Base-by-base conservation (phyloP, 2,113 vertebrate species). In the Gnathochromis pfefferi region DNA sequence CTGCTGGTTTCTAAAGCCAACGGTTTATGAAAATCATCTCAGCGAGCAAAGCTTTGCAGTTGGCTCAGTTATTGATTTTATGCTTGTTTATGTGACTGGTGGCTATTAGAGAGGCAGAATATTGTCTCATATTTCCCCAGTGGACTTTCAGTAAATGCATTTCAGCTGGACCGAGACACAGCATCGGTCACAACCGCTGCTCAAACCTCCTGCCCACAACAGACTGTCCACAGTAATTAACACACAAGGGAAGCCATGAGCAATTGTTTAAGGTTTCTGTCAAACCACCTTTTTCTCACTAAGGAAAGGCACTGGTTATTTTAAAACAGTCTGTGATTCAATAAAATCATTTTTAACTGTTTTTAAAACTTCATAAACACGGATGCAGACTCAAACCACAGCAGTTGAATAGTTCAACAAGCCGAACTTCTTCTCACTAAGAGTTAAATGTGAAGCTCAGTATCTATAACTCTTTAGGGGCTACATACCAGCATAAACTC, bases 201-300 rank as follows among this genome's bases (percentile, higher is more conserved):
- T 87, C 83, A 73, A 89, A 87, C 87, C 86, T 85, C 81, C 87
- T 91, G 89, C 89, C 92, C 88, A 86, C 86, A 88, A 84, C 92
- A 92, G 92, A 92, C 88, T 89, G 89, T 87, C 86, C 81, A 21
- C 89, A 86, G 54, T 94, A 95, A 96, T 94, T 93, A 96, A 93
- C 88, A 89, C 94, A 92, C 95, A 81, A 83, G 95, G 92, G 89
- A 93, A 82, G 83, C 68, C 80, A 75, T 63, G 80, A 92, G 88
- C 88, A 82, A 83, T 53, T 68, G 40, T 54, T 89, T 87, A 88
- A 84, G 75, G 63, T 82, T 84, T 83, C 80, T 86, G 83, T 85
- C 87, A 75, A 58, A 14, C 68, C 23, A 84, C 82, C 79, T 65
- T 86, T 82, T 82, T 85, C 45, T 85, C 11, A 3, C 65, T 40